phyloP scores from a whole-genome alignment of 2,888 invertebrate species.

The Galeruca laticollis region DNA sequence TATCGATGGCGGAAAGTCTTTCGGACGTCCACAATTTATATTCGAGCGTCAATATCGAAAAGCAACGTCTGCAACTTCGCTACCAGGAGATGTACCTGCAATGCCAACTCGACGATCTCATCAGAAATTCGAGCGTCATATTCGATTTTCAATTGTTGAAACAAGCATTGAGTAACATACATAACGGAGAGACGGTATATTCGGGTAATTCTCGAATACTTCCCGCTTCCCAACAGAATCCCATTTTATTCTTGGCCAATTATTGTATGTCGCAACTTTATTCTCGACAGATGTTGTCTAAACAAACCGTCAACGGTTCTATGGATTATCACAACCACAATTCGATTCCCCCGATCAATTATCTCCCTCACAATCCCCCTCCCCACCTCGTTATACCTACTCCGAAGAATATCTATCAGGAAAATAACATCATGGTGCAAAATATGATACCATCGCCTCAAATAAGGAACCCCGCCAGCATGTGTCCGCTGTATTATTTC shows the following conservation, averaged over 20 bases:
- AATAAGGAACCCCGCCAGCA: conserved; percentile 71
- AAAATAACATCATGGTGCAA: conserved; percentile 63
- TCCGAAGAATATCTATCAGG: conserved; percentile 64
- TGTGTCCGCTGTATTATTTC: conserved; percentile 81
- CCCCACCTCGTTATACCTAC: conserved; percentile 59
- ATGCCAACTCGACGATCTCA: conserved; percentile 78
- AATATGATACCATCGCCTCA: conserved; percentile 69
- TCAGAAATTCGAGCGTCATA: conserved; percentile 73
- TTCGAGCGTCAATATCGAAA: conserved; percentile 73
- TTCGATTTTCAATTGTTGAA: conserved; percentile 78
- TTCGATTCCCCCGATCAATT: conserved; percentile 61
- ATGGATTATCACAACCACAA: conserved; percentile 66
- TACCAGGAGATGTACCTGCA: conserved; percentile 80
- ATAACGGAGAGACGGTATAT: conserved; percentile 68
- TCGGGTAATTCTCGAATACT: conserved; percentile 58
- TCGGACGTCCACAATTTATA: conserved; percentile 74
- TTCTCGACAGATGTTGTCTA: conserved; percentile 74
- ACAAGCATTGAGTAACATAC: conserved; percentile 75
- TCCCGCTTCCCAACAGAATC: conserved; percentile 71
- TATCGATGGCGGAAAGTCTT: conserved; percentile 72
- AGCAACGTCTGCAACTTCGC: conserved; percentile 75
- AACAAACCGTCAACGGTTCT: conserved; percentile 69
- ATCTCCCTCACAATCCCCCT: conserved; percentile 58
- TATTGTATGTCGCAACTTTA: conserved; percentile 82
- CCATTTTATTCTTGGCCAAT: conserved; percentile 79